A percentile compares a stretch with the other conserved stretches of the same genome.
These are phyloP conservation scores for Nebria brevicollis DNA, from an alignment of 2,888 invertebrate species.

Conservation along the genomic window DNA sequence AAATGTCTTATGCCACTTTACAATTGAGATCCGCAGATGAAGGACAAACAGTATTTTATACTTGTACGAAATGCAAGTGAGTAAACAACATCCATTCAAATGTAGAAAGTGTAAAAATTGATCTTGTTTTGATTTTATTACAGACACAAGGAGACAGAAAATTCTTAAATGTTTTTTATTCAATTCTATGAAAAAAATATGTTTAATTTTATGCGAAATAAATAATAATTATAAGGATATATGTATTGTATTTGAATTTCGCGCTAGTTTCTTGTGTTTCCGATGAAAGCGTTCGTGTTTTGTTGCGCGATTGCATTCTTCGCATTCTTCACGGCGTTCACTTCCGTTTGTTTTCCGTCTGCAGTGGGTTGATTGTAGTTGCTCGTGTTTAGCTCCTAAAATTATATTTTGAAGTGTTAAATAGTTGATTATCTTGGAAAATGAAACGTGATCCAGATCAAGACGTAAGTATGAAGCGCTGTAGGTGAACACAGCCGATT, in stretches of 20 bases:
- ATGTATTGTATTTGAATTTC: not conserved
- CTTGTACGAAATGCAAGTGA: constrained; percentile 92
- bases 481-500: not conserved
- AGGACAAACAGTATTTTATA: constrained; percentile 98
- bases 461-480: not conserved
- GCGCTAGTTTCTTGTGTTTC: not conserved
- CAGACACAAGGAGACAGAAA: constrained; percentile 79
- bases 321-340: not conserved
- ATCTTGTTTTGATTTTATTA: constrained; percentile 55
- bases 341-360: not conserved
- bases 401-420: not conserved
- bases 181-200: not conserved
- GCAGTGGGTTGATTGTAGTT: not conserved
- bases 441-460: not conserved
- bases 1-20: constrained; percentile 95
- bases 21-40: constrained; percentile 98
- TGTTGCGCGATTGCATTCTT: not conserved
- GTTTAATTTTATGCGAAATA: not conserved
- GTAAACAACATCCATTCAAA: constrained; percentile 56
- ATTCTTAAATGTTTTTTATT: constrained; percentile 66
- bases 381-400: not conserved
- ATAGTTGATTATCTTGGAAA: not conserved
- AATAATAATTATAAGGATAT: not conserved
- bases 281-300: not conserved
- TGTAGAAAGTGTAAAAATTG: constrained; percentile 44